These are phyloP conservation scores for Blennius ocellaris DNA, from an alignment of 2,113 vertebrate genomes.

Conservation along the genomic window DNA sequence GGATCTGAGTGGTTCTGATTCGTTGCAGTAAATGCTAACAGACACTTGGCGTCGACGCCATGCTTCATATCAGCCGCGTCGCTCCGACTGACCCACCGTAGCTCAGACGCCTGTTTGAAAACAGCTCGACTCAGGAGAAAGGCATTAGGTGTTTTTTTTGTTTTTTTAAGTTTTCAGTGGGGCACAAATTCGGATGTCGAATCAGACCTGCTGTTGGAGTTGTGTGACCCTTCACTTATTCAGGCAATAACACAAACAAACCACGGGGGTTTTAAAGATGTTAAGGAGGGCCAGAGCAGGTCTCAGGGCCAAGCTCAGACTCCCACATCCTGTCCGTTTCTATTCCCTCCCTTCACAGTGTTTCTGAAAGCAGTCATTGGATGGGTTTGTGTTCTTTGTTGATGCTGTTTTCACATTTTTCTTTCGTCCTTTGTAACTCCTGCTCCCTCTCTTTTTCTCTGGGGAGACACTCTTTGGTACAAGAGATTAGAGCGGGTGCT, in stretches of 20 bases:
- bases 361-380: conserved; percentile 76
- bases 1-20: conserved; percentile 48
- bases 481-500: conserved; percentile 84
- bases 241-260: conserved; percentile 46
- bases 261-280: conserved; percentile 59
- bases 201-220: conserved; percentile 9
- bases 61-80: conserved; percentile 17
- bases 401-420: conserved; percentile 74
- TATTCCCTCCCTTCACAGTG: conserved; percentile 62
- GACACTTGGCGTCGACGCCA: conserved; percentile 6
- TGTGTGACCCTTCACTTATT: conserved; percentile 34
- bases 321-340: conserved; percentile 64
- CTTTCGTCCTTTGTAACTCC: conserved; percentile 71
- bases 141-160: not conserved
- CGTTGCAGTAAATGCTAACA: conserved; percentile 21
- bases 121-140: conserved; percentile 1
- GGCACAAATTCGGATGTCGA: conserved; percentile 11
- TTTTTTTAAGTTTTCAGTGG: not conserved
- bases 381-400: conserved; percentile 78
- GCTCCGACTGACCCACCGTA: conserved; percentile 18
- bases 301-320: conserved; percentile 56
- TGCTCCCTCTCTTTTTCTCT: conserved; percentile 77
- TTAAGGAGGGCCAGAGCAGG: conserved; percentile 56
- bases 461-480: conserved; percentile 80
- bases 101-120: conserved; percentile 18